These are phyloP conservation scores for Macquaria australasica DNA, from an alignment of 2,113 vertebrate genomes.

Conservation along the genomic window DNA sequence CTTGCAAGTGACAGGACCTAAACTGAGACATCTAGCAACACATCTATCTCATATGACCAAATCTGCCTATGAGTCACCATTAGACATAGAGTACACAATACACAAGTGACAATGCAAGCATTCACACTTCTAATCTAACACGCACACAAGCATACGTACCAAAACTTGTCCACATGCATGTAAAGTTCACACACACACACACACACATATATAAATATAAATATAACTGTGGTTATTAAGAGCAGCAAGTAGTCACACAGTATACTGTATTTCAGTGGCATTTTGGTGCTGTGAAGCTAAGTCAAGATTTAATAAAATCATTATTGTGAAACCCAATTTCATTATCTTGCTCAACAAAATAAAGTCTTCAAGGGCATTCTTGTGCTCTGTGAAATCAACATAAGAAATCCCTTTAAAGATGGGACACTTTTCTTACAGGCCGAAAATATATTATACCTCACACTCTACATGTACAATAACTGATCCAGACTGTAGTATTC, in stretches of 20 bases:
- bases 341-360: background rate
- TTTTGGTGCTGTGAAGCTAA: background rate
- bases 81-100: background rate
- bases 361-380: background rate
- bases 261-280: background rate
- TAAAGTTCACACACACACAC: background rate
- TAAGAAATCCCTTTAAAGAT: background rate
- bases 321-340: background rate
- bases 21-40: constrained; percentile 68
- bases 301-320: background rate
- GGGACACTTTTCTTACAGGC: background rate
- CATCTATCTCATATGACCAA: constrained; percentile 43
- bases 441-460: background rate
- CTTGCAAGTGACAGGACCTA: constrained; percentile 70
- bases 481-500: background rate
- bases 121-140: background rate
- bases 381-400: background rate
- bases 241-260: background rate
- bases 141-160: background rate
- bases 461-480: background rate
- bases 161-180: background rate
- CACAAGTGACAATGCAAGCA: background rate
- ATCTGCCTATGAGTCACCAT: constrained; percentile 14
- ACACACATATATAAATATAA: background rate
- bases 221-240: background rate